phyloP scores from a whole-genome alignment of 2,797 vertebrate species.

The Gymnoscopelus microlampas region DNA sequence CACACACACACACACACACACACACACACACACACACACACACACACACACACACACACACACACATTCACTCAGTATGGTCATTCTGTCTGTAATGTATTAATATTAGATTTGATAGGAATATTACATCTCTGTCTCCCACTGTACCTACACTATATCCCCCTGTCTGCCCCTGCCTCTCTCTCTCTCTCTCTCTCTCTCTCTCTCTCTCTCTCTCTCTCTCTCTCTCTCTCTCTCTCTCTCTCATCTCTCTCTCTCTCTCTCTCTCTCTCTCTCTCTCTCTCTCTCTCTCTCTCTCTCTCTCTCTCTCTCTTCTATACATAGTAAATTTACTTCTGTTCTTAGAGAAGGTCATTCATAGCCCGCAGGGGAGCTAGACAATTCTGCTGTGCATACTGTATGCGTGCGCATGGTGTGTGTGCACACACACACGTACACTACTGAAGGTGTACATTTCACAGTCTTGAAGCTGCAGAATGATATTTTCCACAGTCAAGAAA shows the following conservation, averaged over 20 bases:
- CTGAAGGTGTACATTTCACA: too few species aligned
- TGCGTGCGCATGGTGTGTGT: neutral
- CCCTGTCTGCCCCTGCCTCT: neutral
- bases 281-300: neutral
- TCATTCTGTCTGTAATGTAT: constrained; percentile 20
- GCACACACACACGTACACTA: constrained; percentile 3
- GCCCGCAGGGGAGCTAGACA: constrained; percentile 40
- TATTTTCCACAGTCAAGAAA: too few species aligned
- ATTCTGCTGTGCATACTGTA: constrained; percentile 2
- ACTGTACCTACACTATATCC: neutral
- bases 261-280: neutral
- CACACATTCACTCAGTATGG: neutral
- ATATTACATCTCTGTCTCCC: constrained; percentile 29
- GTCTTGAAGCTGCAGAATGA: too few species aligned
- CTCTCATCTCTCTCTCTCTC: neutral
- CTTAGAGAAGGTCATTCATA: constrained; percentile 59
- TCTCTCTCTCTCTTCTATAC: neutral
- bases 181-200: neutral
- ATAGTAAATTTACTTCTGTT: constrained; percentile 28
- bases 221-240: constrained; percentile 10
- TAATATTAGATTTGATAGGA: constrained; percentile 52
- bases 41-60: neutral
- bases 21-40: neutral
- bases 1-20: too few species aligned
- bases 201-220: neutral